Base-by-base conservation (phyloP, 2,888 invertebrate species). In the Anodontia alba region DNA sequence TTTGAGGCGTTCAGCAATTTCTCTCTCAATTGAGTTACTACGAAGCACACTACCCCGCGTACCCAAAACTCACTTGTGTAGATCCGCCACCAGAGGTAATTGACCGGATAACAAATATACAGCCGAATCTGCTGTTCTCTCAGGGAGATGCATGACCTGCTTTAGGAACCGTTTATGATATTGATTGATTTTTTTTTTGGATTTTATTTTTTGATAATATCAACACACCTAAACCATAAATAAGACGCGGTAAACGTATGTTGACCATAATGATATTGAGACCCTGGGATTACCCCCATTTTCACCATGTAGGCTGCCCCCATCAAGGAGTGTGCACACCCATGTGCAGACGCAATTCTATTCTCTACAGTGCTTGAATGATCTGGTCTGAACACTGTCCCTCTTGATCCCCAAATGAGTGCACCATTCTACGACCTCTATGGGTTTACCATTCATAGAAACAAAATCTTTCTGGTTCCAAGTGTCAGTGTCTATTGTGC, bases 281-380 rank as follows among this genome's bases (percentile, higher is more conserved):
- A 57, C 57, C 57, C 26, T 29, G 57, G 57, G 57, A 29, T 26
- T 29, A 26, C 23, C 57, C 23, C 57, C 26, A 29, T 57, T 57
- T 57, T 23, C 26, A 7, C 57, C 26, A 29, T 23, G 29, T 29
- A 29, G 29, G 3, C 29, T 29, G 57, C 57, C 3, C 57, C 57
- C 57, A 57, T 57, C 8, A 57, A 20, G 29, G 57, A 57, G 29
- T 57, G 29, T 7, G 57, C 57, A 57, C 57, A 57, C 57, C 57
- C 20, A 26, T 29, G 26, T 3, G 29, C 57, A 26, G 57, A 57
- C 57, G 7, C 15, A 57, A 57, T 26, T 7, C 57, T 7, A 17
- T 57, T 29, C 8, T 57, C 57, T 23, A 23, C 29, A 57, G 29
- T 3, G 10, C 2, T 8, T 1, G 29, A 23, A 57, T 57, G 57